Evolutionary conservation across 2,113 vertebrate genomes (phyloP), one percentile per base, ranked within the genome.

Genomic region (Connochaetes taurinus): DNA sequence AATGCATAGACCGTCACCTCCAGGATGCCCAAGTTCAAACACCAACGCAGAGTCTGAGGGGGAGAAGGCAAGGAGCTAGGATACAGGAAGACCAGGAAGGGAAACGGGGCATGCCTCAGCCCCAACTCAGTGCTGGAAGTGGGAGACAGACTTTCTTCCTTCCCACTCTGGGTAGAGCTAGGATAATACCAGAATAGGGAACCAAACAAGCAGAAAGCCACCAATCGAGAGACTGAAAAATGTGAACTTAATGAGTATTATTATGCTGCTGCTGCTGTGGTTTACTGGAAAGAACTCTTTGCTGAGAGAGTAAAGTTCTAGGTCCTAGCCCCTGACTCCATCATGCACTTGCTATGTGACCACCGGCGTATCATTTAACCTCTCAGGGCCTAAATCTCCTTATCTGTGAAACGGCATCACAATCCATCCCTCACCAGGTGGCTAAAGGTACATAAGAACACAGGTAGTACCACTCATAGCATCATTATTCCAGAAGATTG

Each of bases 1-100:
- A 99, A 99, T 6, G 99, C 99, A 45, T 99, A 99, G 52, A 99
- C 99, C 0, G 99, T 99, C 94, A 99, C 99, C 97, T 99, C 99
- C 29, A 71, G 99, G 97, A 99, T 99, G 97, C 99, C 99, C 98
- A 99, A 98, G 91, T 99, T 99, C 97, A 99, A 98, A 97, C 99
- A 99, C 99, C 99, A 99, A 47, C 99, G 99, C 16, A 99, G 98
- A 0, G 99, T 99, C 99, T 99, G 96, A 82, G 74, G 29, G 16
- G 86, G 53, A 97, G 84, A 98, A 9, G 17, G 0, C 57, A 91
- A 93, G 92, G 36, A 91, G 91, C 57, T 94, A 86, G 85, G 55
- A 78, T 62, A 88, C 9, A n/a, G 58, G 52, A 91, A 74, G 29
- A 90, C 14, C 2, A 21, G 29, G 40, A 88, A 96, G 64, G 64